Evolutionary conservation across 2,113 vertebrate genomes (phyloP), one percentile per base, ranked within the genome.

Genomic region (Piaya cayana): DNA sequence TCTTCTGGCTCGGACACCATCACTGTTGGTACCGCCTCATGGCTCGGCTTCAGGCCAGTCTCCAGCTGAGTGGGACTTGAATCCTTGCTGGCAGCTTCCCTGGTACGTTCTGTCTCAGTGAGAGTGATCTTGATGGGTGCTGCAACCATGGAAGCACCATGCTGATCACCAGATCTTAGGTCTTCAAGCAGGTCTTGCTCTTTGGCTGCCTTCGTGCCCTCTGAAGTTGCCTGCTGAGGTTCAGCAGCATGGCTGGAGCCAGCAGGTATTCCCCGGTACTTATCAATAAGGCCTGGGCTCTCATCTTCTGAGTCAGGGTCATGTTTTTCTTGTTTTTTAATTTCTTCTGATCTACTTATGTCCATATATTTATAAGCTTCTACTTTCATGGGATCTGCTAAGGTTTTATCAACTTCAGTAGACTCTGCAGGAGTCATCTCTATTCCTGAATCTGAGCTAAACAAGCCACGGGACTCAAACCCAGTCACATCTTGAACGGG

Each of bases 321-420:
- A 23, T 18, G 58, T 18, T 95, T 96, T 34, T 95, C 96, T 93
- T 97, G 97, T 37, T 50, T 77, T 88, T 97, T 98, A 47, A 69
- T 96, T 75, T 99, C 98, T 88, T 99, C 98, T 22, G 98, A 97
- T 64, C 98, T 98, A 82, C 98, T 98, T 88, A 99, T 99, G 95
- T 99, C 99, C 98, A 99, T 99, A 97, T 99, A 99, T 98, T 99
- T 99, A 96, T 98, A 99, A 82, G 97, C 97, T 93, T 99, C 99
- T 49, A 96, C 97, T 97, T 99, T 99, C 96, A 99, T 95, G 62
- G 98, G 98, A 47, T 98, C 98, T 15, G 95, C 97, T 93, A 99
- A 97, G 79, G 98, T 98, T 97, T 98, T 98, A 39, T 98, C 97
- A 23, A 98, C 96, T 59, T 99, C 99, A 1, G 93, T 86, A 63